Conservation (phyloP, 1,140 invertebrate genomes). For the Contarinia nasturtii region DNA sequence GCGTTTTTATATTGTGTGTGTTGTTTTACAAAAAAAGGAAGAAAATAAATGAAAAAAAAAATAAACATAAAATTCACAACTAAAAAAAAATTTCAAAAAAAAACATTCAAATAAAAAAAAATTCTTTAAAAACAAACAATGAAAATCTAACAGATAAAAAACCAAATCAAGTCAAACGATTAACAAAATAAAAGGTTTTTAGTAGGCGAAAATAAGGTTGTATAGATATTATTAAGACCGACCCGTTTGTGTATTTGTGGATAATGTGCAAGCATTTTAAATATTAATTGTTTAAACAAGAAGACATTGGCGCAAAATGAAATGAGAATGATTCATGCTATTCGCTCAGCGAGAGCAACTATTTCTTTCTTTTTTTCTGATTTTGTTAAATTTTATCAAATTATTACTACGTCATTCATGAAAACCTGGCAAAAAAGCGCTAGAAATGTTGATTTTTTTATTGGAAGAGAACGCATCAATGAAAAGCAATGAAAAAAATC, state of each 20-base stretch:
- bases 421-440: no score
- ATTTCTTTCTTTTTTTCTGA: no score
- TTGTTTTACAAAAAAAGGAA: neutral
- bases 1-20: neutral
- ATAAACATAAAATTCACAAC: slow-evolving; percentile 1
- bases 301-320: neutral
- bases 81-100: slow-evolving; percentile 6
- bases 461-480: no score
- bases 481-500: no score
- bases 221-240: neutral
- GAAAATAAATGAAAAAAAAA: slow-evolving; percentile 2
- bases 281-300: neutral
- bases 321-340: neutral
- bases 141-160: neutral
- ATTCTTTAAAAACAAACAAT: neutral
- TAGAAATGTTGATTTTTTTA: no score
- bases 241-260: neutral
- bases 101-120: slow-evolving; percentile 8
- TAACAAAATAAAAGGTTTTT: neutral
- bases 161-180: neutral
- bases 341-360: no score
- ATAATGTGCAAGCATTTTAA: neutral
- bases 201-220: neutral
- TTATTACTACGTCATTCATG: no score
- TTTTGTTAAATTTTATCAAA: no score